Evolutionary conservation across 2,113 vertebrate genomes (phyloP).

Genomic region (Dendrocopos noguchii): DNA sequence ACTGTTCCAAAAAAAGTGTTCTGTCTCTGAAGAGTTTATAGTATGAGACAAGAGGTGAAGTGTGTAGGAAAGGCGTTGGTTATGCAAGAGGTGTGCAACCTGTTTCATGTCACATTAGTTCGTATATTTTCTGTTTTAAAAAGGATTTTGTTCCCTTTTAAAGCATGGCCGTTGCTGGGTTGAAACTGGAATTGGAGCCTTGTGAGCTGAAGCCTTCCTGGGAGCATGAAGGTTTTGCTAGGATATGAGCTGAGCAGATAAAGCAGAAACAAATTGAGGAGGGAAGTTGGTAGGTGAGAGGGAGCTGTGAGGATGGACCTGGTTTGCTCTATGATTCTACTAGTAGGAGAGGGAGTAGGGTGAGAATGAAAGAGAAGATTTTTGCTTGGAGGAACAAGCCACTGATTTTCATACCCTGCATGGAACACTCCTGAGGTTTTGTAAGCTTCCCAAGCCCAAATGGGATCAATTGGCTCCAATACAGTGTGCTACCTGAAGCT

Average conservation of each 20-base stretch:
- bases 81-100: not conserved
- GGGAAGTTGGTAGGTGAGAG: not conserved
- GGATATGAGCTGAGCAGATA: not conserved
- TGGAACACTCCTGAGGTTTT: not conserved
- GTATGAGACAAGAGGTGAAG: not conserved
- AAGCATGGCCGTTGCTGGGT: not conserved
- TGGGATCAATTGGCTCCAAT: not conserved
- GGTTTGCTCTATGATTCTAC: not conserved
- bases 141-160: not conserved
- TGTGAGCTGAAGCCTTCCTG: not conserved
- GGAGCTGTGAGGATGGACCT: not conserved
- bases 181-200: not conserved
- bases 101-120: not conserved
- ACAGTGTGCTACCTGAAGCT: not conserved
- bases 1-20: not conserved
- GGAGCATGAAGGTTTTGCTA: not conserved
- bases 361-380: not conserved
- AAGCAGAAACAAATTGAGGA: not conserved
- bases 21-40: not conserved
- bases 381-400: not conserved
- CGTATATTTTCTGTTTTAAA: not conserved
- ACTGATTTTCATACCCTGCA: accelerated
- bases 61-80: not conserved
- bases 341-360: not conserved
- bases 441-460: not conserved